Evolutionary conservation across 2,113 vertebrate species (phyloP).

Genomic region (Ochotona princeps): DNA sequence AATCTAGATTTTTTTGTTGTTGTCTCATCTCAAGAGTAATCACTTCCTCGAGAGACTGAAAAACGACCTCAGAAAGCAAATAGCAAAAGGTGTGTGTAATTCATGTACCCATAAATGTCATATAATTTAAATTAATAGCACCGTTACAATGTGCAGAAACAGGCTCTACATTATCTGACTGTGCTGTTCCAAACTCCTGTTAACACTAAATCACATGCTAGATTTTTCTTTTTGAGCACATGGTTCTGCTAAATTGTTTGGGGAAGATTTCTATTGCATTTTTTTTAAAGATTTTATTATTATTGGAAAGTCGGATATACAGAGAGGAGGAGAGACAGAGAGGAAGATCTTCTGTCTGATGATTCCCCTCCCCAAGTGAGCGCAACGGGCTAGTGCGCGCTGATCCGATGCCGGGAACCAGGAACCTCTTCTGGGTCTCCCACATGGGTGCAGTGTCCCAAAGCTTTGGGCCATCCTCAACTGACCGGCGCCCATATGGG

Average conservation of each 20-base stretch:
- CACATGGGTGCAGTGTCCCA: no score
- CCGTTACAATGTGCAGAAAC: background rate
- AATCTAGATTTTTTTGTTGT: background rate
- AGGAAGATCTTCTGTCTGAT: no score
- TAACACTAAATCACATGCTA: conserved; percentile 4
- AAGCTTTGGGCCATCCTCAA: no score
- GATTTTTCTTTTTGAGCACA: background rate
- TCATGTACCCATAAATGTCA: background rate
- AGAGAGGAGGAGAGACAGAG: no score
- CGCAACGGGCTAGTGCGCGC: no score
- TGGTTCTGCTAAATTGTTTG: background rate
- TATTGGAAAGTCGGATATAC: no score
- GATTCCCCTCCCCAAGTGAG: no score
- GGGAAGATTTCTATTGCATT: conserved; percentile 42
- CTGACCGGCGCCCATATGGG: no score
- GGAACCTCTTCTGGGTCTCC: no score
- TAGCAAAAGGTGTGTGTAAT: conserved; percentile 10
- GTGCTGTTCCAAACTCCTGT: background rate
- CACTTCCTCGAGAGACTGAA: conserved; percentile 6
- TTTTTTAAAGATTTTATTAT: no score
- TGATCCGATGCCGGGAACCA: no score
- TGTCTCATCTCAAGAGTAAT: conserved; percentile 30
- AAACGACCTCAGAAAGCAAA: conserved; percentile 39
- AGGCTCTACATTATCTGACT: background rate
- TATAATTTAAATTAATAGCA: conserved; percentile 32